phyloP scores from a whole-genome alignment of 2,797 vertebrate species.

The Sebastes baramenuke region DNA sequence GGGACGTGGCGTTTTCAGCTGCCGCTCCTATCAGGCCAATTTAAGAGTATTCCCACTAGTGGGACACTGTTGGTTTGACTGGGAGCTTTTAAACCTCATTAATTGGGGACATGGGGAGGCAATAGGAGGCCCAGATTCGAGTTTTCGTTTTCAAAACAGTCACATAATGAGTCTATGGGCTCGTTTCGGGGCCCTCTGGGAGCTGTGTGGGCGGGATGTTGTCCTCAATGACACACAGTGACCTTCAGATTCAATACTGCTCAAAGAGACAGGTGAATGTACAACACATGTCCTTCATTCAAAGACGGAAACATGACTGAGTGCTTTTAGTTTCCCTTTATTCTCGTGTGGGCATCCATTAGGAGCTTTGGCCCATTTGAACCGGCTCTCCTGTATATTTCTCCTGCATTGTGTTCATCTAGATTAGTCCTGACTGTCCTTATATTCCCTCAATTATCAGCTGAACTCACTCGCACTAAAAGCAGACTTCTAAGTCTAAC shows the following conservation, averaged over 20 bases:
- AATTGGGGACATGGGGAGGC: constrained; percentile 38
- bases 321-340: constrained; percentile 14
- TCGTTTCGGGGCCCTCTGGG: constrained; percentile 2
- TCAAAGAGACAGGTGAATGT: neutral
- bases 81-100: constrained; percentile 37
- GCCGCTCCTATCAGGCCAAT: constrained; percentile 54
- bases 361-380: neutral
- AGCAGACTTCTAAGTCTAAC: neutral
- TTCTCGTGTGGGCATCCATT: constrained; percentile 21
- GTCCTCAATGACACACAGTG: constrained; percentile 8
- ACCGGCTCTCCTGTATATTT: neutral
- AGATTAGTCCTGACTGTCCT: neutral
- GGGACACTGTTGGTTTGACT: constrained; percentile 48
- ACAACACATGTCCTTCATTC: constrained; percentile 14
- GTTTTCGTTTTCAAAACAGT: constrained; percentile 40
- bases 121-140: constrained; percentile 6
- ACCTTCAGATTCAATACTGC: constrained; percentile 35
- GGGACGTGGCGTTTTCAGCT: constrained; percentile 44
- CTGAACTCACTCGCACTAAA: neutral
- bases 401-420: neutral
- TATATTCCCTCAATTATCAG: neutral
- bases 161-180: constrained; percentile 17
- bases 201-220: neutral
- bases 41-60: constrained; percentile 50
- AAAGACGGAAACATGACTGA: neutral